Evolutionary conservation across 2,888 invertebrate species (phyloP).

Genomic region (Amphimallon solstitiale): DNA sequence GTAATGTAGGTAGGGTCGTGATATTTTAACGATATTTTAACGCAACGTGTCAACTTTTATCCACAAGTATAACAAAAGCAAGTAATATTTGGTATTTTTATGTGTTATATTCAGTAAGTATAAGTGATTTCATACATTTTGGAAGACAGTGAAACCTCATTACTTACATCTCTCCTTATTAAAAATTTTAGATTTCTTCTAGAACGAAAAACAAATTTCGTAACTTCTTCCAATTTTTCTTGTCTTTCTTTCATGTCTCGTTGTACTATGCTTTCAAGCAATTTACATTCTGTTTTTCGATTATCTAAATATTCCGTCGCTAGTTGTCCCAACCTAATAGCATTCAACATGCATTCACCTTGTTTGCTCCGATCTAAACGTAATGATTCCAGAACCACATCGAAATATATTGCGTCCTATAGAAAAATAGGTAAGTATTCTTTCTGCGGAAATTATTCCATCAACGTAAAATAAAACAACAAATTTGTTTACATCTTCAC

Average conservation of each 20-base stretch:
- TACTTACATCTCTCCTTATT: slow-evolving; percentile 62
- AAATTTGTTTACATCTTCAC: too few species aligned
- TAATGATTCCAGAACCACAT: slow-evolving; percentile 69
- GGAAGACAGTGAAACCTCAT: neutral
- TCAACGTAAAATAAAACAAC: too few species aligned
- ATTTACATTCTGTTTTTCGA: slow-evolving; percentile 69
- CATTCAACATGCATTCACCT: slow-evolving; percentile 71
- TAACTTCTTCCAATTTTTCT: slow-evolving; percentile 66
- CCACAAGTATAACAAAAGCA: too few species aligned
- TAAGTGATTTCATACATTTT: too few species aligned
- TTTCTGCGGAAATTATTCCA: too few species aligned
- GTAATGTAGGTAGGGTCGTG: too few species aligned
- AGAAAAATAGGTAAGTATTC: too few species aligned
- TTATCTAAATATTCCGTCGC: slow-evolving; percentile 75
- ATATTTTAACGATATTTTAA: too few species aligned
- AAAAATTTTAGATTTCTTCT: slow-evolving; percentile 62
- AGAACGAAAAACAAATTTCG: slow-evolving; percentile 59
- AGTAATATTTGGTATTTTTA: too few species aligned
- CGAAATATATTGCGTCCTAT: slow-evolving; percentile 73
- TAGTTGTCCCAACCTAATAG: slow-evolving; percentile 74
- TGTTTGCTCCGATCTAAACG: slow-evolving; percentile 70
- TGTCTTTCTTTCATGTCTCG: slow-evolving; percentile 72
- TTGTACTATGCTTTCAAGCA: slow-evolving; percentile 69
- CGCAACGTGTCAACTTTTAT: too few species aligned
- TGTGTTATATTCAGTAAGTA: too few species aligned